Percentiles rank a stretch among this genome's conserved stretches.
phyloP scores from a whole-genome alignment of 2,797 vertebrate species.

The Sphaeramia orbicularis region DNA sequence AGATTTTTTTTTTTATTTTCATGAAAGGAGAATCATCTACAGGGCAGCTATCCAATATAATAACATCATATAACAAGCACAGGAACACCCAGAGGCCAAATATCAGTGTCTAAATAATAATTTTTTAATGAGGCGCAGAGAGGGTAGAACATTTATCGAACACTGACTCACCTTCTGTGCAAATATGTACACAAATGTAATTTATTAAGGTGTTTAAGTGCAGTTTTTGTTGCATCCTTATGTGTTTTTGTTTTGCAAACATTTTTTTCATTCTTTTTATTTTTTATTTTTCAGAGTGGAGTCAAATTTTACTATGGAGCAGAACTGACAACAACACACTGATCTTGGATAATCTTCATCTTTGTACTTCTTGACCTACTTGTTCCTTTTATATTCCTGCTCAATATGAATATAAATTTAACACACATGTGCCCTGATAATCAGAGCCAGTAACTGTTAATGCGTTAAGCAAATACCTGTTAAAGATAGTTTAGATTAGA shows the following conservation, averaged over 20 bases:
- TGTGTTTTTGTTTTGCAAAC: not conserved
- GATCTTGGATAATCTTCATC: not conserved
- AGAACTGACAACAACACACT: slow-evolving; percentile 37
- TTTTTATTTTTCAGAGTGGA: slow-evolving; percentile 59
- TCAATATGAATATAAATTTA: slow-evolving; percentile 12
- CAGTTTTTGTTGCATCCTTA: not conserved
- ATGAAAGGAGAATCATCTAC: not conserved
- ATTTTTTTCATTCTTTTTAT: not conserved
- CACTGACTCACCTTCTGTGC: not conserved
- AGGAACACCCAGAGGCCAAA: not conserved
- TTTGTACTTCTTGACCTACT: not conserved
- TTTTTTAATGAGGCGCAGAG: not conserved
- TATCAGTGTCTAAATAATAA: not conserved
- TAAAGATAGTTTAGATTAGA: not conserved
- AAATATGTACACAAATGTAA: not conserved
- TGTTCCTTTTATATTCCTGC: slow-evolving; percentile 6
- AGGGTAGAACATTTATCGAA: not conserved
- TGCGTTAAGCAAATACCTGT: not conserved
- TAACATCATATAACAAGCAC: not conserved
- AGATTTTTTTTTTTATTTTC: not conserved
- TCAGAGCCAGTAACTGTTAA: slow-evolving; percentile 7
- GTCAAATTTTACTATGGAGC: slow-evolving; percentile 77
- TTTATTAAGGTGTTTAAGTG: not conserved
- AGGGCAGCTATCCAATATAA: not conserved
- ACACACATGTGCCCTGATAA: not conserved